phyloP scores from a whole-genome alignment of 1,140 invertebrate genomes.

The Rhopalosiphum padi region DNA sequence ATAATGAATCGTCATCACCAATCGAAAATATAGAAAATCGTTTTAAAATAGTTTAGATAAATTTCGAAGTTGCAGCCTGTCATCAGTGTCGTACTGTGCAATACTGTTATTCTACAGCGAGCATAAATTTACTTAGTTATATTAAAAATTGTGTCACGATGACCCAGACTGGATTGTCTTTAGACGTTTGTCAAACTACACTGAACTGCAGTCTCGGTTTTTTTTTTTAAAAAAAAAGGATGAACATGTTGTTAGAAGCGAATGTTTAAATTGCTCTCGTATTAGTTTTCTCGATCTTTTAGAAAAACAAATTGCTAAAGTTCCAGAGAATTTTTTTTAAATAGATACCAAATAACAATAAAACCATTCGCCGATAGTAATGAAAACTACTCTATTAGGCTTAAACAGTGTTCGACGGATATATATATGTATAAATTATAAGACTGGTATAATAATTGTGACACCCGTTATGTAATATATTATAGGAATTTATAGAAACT shows the following conservation, averaged over 20 bases:
- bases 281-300: too few species aligned
- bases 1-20: background rate
- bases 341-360: background rate
- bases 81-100: background rate
- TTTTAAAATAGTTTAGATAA: background rate
- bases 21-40: too few species aligned
- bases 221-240: too few species aligned
- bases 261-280: too few species aligned
- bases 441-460: background rate
- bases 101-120: too few species aligned
- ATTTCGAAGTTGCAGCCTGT: background rate
- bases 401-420: background rate
- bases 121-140: too few species aligned
- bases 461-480: background rate
- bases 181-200: too few species aligned
- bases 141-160: too few species aligned
- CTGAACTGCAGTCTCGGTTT: too few species aligned
- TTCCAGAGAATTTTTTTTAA: background rate
- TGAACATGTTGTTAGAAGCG: too few species aligned
- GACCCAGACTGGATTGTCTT: too few species aligned
- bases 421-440: background rate
- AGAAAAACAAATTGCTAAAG: too few species aligned
- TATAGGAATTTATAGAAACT: background rate
- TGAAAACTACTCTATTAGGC: background rate
- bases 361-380: background rate